A percentile compares a stretch with the other conserved stretches of the same genome.
These are phyloP conservation scores for Neocrepidodera transversa DNA, from an alignment of 2,888 invertebrate species.

Conservation along the genomic window DNA sequence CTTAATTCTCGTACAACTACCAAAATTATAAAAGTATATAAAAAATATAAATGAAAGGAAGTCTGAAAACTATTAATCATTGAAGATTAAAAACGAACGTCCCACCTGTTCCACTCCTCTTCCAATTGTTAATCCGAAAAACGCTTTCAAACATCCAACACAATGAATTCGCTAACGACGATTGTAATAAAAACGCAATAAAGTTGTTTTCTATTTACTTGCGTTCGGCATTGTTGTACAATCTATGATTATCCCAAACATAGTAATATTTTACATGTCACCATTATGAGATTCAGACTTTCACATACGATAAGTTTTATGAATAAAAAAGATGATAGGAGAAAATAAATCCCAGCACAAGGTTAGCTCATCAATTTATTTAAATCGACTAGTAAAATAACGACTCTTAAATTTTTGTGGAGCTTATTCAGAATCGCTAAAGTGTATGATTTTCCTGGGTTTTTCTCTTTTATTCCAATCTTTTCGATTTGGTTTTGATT, in stretches of 20 bases:
- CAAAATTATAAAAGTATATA: too few species aligned
- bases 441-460: too few species aligned
- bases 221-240: background rate
- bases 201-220: slow-evolving; percentile 12
- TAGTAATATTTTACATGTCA: slow-evolving; percentile 38
- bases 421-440: too few species aligned
- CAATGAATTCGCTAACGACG: slow-evolving; percentile 25
- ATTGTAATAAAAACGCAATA: slow-evolving; percentile 21
- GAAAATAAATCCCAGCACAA: too few species aligned
- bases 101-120: slow-evolving; percentile 12
- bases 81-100: slow-evolving; percentile 7
- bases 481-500: too few species aligned
- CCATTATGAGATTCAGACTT: slow-evolving; percentile 30
- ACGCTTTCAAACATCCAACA: slow-evolving; percentile 6
- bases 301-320: background rate
- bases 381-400: too few species aligned
- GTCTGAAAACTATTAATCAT: slow-evolving; percentile 9
- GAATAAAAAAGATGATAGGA: too few species aligned
- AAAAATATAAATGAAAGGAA: background rate
- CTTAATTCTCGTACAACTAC: too few species aligned
- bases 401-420: too few species aligned
- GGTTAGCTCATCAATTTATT: too few species aligned
- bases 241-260: slow-evolving; percentile 21
- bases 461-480: too few species aligned
- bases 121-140: background rate